Conservation (phyloP, 2,888 invertebrate species). For the Patella caerulea region DNA sequence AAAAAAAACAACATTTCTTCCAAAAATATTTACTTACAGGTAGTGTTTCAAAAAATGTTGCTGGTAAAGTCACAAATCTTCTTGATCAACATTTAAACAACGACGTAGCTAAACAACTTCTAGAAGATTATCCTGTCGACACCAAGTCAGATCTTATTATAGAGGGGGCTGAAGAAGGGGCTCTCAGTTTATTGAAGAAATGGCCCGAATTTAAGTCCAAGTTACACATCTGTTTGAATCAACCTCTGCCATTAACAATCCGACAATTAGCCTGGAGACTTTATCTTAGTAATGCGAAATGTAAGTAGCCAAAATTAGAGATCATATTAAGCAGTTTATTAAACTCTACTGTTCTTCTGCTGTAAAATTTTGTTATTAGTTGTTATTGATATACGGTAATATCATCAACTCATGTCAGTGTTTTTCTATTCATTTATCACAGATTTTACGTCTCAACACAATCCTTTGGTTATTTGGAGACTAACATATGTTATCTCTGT, state of each 20-base stretch:
- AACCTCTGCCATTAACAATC: conserved; percentile 63
- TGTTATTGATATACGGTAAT: neutral
- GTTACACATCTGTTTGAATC: conserved; percentile 66
- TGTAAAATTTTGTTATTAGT: no score
- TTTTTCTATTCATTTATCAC: no score
- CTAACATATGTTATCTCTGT: no score
- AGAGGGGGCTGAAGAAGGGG: conserved; percentile 66
- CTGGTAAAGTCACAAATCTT: conserved; percentile 60
- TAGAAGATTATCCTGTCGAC: conserved; percentile 65
- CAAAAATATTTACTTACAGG: conserved; percentile 48
- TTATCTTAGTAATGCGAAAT: conserved; percentile 64
- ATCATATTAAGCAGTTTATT: no score
- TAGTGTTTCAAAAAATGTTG: conserved; percentile 55
- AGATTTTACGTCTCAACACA: no score
- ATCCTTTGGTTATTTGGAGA: no score
- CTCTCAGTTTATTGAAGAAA: conserved; percentile 64
- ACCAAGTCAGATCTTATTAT: conserved; percentile 69
- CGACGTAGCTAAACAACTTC: conserved; percentile 64
- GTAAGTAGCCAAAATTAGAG: conserved; percentile 35
- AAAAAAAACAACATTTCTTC: no score
- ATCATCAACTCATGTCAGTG: neutral
- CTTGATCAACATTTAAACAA: conserved; percentile 69
- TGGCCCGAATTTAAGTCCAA: conserved; percentile 71
- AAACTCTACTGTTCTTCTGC: no score
- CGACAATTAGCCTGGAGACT: conserved; percentile 67